Evolutionary conservation across 2,888 invertebrate genomes (phyloP), one percentile per base, ranked within the genome.

Genomic region (Pycnomerus fuliginosus): DNA sequence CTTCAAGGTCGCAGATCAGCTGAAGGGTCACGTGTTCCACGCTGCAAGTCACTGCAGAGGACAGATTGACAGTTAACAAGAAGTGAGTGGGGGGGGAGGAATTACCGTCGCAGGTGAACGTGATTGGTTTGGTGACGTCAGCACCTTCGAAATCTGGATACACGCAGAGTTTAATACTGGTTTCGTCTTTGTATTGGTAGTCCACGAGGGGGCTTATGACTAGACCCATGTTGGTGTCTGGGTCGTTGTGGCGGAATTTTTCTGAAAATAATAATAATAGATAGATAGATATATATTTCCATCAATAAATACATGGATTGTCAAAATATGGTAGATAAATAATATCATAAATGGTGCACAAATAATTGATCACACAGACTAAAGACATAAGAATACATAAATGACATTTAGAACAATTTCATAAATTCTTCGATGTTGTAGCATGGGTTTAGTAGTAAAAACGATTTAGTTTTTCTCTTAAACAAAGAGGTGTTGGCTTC

Each of bases 71-170:
- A 28, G 15, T 28, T 42, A 11, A n/a, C 13, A 41, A 37, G 16
- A 10, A 20, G 13, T 14, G 4, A 20, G 20, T 20, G 8, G 4
- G 20, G 4, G 8, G 8, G 4, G 25, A 8, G 8, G 3, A 10
- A 10, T 77, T 74, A 93, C 94, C 89, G 74, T 95, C 93, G 65
- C 94, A 94, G 22, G 94, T 95, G 70, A 97, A 96, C 7, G 82
- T 82, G 57, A 93, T 83, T 3, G 94, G 90, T 50, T 67, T 68
- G 13, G 72, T 53, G 11, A 73, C 68, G 54, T 72, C 68, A 5
- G 69, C 69, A 47, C 69, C 70, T 30, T 69, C 68, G 52, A 75
- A 71, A 58, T 76, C 75, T 2, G 83, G 82, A 70, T 83, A 83
- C 46, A 97, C 89, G 61, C 90, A 79, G 54, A 97, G 76, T 74